phyloP scores from a whole-genome alignment of 2,888 invertebrate species.

The Acanthosepion lycidas region DNA sequence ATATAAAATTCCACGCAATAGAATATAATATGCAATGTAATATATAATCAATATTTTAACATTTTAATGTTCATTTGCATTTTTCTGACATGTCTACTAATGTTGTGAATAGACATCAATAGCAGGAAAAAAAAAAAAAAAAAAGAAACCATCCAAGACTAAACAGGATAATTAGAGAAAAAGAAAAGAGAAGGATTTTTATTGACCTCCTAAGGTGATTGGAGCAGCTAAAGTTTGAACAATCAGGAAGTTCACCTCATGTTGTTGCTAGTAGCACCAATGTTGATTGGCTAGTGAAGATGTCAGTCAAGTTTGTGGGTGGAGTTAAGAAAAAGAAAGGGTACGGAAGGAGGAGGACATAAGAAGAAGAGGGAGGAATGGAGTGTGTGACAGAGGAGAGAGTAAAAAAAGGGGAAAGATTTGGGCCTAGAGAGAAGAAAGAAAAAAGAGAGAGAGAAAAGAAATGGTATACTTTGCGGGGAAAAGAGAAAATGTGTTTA shows the following conservation, averaged over 20 bases:
- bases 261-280: neutral
- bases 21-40: too few relatives aligned
- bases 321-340: neutral
- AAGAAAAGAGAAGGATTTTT: neutral
- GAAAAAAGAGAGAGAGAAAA: neutral
- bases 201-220: neutral
- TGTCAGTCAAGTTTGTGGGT: neutral
- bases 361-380: neutral
- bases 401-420: neutral
- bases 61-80: too few relatives aligned
- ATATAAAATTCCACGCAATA: too few relatives aligned
- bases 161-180: too few relatives aligned
- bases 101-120: too few relatives aligned
- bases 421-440: neutral
- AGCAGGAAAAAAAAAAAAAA: too few relatives aligned
- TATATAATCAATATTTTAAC: too few relatives aligned
- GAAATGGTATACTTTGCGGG: too few relatives aligned
- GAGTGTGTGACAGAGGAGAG: neutral
- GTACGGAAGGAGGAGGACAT: too few relatives aligned
- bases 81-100: too few relatives aligned
- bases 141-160: too few relatives aligned
- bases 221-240: conserved; percentile 9
- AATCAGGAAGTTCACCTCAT: neutral
- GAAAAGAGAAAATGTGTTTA: neutral
- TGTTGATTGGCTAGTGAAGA: neutral